Conservation (phyloP, 2,797 vertebrate genomes). For the Microctenopoma lineatum region DNA sequence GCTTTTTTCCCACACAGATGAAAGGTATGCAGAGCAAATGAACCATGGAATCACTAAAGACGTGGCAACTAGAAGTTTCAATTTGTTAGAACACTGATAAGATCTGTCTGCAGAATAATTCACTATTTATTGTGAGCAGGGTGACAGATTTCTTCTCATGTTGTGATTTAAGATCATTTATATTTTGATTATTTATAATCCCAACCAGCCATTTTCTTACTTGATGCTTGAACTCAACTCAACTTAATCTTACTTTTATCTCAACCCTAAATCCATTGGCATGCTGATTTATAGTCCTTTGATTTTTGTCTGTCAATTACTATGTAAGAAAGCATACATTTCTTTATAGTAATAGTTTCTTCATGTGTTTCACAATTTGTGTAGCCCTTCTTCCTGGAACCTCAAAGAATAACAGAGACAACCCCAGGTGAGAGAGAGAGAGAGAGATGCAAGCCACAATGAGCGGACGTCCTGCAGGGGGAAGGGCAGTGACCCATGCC, state of each 20-base stretch:
- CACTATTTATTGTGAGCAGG: too few relatives aligned
- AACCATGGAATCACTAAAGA: not conserved
- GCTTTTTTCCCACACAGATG: not conserved
- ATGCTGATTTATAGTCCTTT: not conserved
- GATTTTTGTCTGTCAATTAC: not conserved
- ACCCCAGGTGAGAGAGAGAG: slow-evolving; percentile 30
- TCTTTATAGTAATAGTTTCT: not conserved
- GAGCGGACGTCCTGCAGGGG: slow-evolving; percentile 39
- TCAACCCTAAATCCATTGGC: not conserved
- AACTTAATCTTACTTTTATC: not conserved
- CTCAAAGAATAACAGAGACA: too few relatives aligned
- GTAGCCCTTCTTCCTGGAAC: slow-evolving; percentile 42
- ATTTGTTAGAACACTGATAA: not conserved
- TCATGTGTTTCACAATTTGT: slow-evolving; percentile 34
- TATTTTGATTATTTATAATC: not conserved
- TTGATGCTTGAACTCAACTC: too few relatives aligned
- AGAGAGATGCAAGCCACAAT: slow-evolving; percentile 28
- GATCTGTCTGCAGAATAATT: too few relatives aligned
- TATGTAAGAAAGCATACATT: not conserved
- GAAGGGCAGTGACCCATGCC: slow-evolving; percentile 54
- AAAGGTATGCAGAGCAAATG: not conserved
- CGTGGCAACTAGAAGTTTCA: not conserved
- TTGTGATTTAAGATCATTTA: not conserved
- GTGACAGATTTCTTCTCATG: not conserved
- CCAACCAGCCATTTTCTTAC: too few relatives aligned